phyloP scores from a whole-genome alignment of 2,888 invertebrate species.

The Mythimna loreyi region DNA sequence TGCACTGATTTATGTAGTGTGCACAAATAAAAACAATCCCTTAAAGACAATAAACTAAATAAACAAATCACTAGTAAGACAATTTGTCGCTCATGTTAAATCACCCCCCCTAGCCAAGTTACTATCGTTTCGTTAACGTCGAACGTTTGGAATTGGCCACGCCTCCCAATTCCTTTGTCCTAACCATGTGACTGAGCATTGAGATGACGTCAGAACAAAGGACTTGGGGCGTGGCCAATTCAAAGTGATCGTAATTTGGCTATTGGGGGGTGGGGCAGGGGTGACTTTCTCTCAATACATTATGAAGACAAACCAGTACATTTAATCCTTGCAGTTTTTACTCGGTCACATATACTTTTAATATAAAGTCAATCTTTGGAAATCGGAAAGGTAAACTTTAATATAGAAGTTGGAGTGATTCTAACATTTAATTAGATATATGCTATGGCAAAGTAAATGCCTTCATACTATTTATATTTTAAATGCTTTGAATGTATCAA shows the following conservation, averaged over 20 bases:
- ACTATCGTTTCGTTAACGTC: too few relatives aligned
- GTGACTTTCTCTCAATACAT: neutral
- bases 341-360: neutral
- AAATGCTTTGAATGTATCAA: too few relatives aligned
- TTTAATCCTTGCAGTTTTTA: neutral
- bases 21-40: constrained; percentile 1
- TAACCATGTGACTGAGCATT: too few relatives aligned
- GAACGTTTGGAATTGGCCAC: too few relatives aligned
- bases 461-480: neutral
- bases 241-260: too few relatives aligned
- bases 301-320: neutral
- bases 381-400: neutral
- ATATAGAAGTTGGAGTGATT: too few relatives aligned
- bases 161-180: too few relatives aligned
- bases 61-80: constrained; percentile 2
- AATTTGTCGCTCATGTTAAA: neutral
- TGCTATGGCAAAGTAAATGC: neutral
- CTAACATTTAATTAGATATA: too few relatives aligned
- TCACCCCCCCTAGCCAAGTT: too few relatives aligned
- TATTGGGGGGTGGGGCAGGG: too few relatives aligned
- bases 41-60: constrained; percentile 3
- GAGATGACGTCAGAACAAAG: too few relatives aligned
- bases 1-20: neutral
- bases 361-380: neutral
- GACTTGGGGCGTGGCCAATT: too few relatives aligned